Base-by-base conservation (phyloP, 2,888 invertebrate genomes). In the Pachliopta kotzebuea region DNA sequence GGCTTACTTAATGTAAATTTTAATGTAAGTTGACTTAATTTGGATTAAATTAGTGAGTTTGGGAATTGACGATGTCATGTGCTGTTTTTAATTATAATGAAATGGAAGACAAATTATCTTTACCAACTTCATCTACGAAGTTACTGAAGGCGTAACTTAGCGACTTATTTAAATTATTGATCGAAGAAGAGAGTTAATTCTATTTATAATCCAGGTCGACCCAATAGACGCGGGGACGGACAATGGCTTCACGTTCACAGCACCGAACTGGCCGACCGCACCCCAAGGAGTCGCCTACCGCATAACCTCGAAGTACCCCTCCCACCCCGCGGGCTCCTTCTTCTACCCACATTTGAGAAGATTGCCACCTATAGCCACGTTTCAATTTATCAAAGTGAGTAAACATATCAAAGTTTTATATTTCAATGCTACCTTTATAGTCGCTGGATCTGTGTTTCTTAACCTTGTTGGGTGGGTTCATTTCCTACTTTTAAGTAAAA, bases 251-350 rank as follows among this genome's bases (percentile, higher is more conserved):
- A 98, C 98, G 61, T 98, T 98, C 90, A 98, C 98, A 21, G 96
- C 98, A n/a, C 98, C 98, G 59, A 97, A 98, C 91, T 98, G 98
- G 98, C 96, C 97, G 61, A 97, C 97, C 23, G 95, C 96, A 59
- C 98, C 98, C 2, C 96, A 96, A 83, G 96, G 97, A 71, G 95
- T 96, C 71, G 96, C 98, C 72, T 96, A 96, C 88, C 94, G 96
- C 76, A 97, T 98, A 87, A 98, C 98, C 42, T 95, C 97, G 56
- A 94, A 95, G 71, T 96, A 96, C 84, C 98, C 98, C 14, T 95
- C 96, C 66, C 98, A 98, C 90, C 97, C 97, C 23, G 98, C 98
- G 18, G 97, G 97, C 67, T 97, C 98, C 61, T 98, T 98, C 93
- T 97, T 96, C 93, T 98, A 98, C 89, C 97, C 97, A 18, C 96